phyloP scores from a whole-genome alignment of 2,113 vertebrate species.

The Albula goreensis region DNA sequence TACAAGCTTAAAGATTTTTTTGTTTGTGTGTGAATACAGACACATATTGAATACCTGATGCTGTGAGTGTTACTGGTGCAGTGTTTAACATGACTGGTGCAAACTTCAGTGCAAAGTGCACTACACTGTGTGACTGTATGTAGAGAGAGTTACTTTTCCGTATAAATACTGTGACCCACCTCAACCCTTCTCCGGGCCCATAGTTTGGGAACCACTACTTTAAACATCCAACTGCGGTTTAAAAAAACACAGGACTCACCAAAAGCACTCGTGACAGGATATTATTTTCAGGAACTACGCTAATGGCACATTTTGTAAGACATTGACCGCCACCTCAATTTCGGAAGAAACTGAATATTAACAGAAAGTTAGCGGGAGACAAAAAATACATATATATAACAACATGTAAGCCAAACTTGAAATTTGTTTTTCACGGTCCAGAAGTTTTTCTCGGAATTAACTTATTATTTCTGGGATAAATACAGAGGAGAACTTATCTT shows the following conservation, averaged over 20 bases:
- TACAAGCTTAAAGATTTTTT: too few species aligned
- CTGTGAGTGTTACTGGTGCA: too few species aligned
- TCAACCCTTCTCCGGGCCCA: too few species aligned
- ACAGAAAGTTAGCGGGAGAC: background rate
- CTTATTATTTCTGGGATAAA: conserved; percentile 60
- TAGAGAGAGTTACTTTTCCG: too few species aligned
- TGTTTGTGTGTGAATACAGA: too few species aligned
- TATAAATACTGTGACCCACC: background rate
- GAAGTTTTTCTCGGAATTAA: conserved; percentile 55
- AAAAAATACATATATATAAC: conserved; percentile 39
- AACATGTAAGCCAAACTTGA: conserved; percentile 29
- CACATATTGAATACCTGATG: too few species aligned
- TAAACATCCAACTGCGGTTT: background rate
- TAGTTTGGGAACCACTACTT: background rate
- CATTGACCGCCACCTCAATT: background rate
- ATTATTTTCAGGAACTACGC: background rate
- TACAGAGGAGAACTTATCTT: conserved; percentile 49
- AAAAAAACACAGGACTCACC: background rate
- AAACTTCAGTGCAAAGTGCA: too few species aligned
- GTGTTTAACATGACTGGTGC: too few species aligned
- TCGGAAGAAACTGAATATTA: background rate
- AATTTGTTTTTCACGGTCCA: conserved; percentile 55
- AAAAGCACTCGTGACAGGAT: background rate
- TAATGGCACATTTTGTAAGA: background rate
- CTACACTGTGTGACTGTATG: too few species aligned